Base-by-base conservation (phyloP, 2,113 vertebrate genomes). In the Bubo bubo region DNA sequence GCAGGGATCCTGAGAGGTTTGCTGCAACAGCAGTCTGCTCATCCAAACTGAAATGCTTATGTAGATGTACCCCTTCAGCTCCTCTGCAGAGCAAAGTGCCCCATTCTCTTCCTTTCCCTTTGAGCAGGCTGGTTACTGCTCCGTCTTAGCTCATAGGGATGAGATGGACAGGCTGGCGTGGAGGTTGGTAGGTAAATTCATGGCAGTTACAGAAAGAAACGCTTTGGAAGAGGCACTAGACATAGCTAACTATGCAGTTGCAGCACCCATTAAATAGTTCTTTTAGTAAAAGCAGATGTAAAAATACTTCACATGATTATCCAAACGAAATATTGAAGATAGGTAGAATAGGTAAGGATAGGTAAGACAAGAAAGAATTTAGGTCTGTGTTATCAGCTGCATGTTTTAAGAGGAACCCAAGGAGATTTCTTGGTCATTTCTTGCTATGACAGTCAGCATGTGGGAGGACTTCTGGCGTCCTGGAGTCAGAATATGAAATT, bases 101-200 rank as follows among this genome's bases (percentile, higher is more conserved):
- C 23, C 39, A 24, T 27, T 35, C 56, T 52, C 28, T 37, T 24
- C 26, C 41, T n/a, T 28, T 20, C 49, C 56, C 6, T 13, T 28
- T 37, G 32, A 17, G 43, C 16, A 6, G 47, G 28, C 32, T 32
- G 70, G 47, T 39, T 27, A 35, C 10, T 6, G 9, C 32, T 14
- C 24, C 0, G 1, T 3, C 35, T 23, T 15, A 27, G n/a, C 62
- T 10, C 66, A 4, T 2, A 24, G 52, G 20, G 20, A 1, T 52
- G 80, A 41, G 41, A 62, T 0, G 0, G 22, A 50, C 20, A 19
- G 4, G 6, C 32, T 63, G 37, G 2, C 9, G 6, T 72, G 49
- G 58, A 39, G 45, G 7, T 5, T 71, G 37, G 8, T 4, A 10
- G 16, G 6, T 24, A 11, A 26, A 14, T 9, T 77, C 35, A 6